A percentile compares a stretch with the other conserved stretches of the same genome.
These are phyloP conservation scores for Sebastiscus tertius DNA, from an alignment of 2,797 vertebrate species.

Conservation along the genomic window DNA sequence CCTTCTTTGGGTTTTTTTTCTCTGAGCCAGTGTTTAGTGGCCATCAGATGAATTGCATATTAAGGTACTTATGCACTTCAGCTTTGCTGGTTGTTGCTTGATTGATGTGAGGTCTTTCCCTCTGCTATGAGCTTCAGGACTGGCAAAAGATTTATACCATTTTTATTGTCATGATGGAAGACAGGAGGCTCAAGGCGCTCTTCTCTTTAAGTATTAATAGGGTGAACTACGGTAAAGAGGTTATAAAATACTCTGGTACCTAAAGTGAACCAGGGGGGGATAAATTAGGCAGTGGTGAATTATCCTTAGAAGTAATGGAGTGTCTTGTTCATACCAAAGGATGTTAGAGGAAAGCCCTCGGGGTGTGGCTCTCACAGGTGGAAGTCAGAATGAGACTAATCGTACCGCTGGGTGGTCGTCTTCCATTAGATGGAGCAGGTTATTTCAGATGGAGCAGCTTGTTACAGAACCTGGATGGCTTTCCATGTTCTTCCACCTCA, in stretches of 20 bases:
- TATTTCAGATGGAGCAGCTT: constrained; percentile 11
- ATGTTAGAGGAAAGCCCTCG: constrained; percentile 32
- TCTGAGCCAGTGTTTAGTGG: background rate
- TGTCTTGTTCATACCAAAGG: constrained; percentile 42
- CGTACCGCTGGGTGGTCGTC: constrained; percentile 2
- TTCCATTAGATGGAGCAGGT: background rate
- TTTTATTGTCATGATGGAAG: constrained; percentile 53
- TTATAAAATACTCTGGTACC: constrained; percentile 59
- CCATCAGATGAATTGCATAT: constrained; percentile 13
- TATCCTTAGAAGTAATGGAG: constrained; percentile 44
- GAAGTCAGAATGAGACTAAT: constrained; percentile 27
- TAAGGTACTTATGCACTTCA: background rate
- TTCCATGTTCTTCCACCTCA: constrained; percentile 4
- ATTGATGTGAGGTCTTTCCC: constrained; percentile 44
- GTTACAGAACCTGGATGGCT: constrained; percentile 2
- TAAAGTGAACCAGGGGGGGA: constrained; percentile 58
- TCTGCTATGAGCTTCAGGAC: constrained; percentile 23
- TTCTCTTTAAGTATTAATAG: constrained; percentile 71
- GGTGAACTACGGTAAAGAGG: constrained; percentile 45
- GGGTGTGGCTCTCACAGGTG: constrained; percentile 41
- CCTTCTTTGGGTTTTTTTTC: background rate
- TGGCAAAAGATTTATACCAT: constrained; percentile 30
- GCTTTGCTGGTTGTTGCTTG: constrained; percentile 26
- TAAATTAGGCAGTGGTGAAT: constrained; percentile 49
- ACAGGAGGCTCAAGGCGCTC: constrained; percentile 44